phyloP scores from a whole-genome alignment of 2,888 invertebrate genomes.

The Macrosoma leucophasiata region DNA sequence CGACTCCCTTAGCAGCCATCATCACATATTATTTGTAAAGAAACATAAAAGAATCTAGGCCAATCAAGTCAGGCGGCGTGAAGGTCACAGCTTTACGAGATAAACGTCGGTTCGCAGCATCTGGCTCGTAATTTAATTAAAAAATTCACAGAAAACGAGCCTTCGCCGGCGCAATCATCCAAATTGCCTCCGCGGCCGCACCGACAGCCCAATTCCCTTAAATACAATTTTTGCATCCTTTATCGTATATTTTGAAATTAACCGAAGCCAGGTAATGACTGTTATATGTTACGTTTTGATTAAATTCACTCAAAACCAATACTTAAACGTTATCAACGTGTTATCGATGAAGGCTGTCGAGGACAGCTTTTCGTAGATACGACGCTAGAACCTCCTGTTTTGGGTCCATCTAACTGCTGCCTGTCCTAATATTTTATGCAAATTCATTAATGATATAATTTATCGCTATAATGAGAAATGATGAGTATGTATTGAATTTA shows the following conservation, averaged over 20 bases:
- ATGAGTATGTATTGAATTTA: too few species aligned
- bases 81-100: slow-evolving; percentile 32
- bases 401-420: slow-evolving; percentile 32
- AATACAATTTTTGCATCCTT: slow-evolving; percentile 67
- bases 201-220: slow-evolving; percentile 69
- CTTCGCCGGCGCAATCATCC: slow-evolving; percentile 58
- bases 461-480: too few species aligned
- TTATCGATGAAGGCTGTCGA: slow-evolving; percentile 35
- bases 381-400: slow-evolving; percentile 36
- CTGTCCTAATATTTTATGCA: slow-evolving; percentile 21
- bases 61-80: slow-evolving; percentile 18
- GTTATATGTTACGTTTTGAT: slow-evolving; percentile 63
- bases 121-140: slow-evolving; percentile 71
- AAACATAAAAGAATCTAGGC: slow-evolving; percentile 7
- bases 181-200: slow-evolving; percentile 51
- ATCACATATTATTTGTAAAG: too few species aligned
- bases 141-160: slow-evolving; percentile 71
- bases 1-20: too few species aligned
- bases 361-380: slow-evolving; percentile 19
- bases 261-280: slow-evolving; percentile 57
- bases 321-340: slow-evolving; percentile 62
- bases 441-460: too few species aligned
- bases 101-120: slow-evolving; percentile 54
- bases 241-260: slow-evolving; percentile 71
- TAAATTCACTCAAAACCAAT: slow-evolving; percentile 71